Conservation (phyloP, 2,797 vertebrate species). For the Eurystomus glaucurus region DNA sequence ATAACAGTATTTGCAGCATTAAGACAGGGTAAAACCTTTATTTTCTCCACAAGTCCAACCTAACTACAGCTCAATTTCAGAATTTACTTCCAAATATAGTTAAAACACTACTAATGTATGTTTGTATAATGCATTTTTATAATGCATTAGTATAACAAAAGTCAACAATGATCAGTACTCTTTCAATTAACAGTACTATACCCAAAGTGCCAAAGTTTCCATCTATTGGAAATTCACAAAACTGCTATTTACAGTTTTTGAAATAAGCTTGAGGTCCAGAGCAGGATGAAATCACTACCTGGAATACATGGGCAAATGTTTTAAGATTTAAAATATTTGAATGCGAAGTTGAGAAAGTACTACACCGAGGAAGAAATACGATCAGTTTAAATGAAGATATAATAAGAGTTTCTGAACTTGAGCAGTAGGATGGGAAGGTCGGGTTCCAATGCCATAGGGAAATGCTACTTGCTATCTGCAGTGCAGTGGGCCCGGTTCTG, state of each 20-base stretch:
- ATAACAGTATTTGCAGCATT: neutral
- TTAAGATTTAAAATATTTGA: neutral
- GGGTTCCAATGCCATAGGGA: neutral
- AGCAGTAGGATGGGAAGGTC: neutral
- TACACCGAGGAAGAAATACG: neutral
- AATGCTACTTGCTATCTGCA: neutral
- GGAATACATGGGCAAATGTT: neutral
- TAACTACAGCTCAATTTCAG: neutral
- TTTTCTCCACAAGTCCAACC: neutral
- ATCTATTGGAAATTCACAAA: neutral
- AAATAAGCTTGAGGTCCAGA: neutral
- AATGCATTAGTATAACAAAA: neutral
- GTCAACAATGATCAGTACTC: neutral
- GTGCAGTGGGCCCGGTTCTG: neutral
- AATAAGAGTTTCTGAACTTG: neutral
- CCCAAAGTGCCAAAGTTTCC: neutral
- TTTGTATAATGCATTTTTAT: neutral
- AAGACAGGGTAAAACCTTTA: neutral
- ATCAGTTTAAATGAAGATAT: neutral
- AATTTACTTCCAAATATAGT: neutral
- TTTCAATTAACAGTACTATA: neutral
- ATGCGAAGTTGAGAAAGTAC: neutral
- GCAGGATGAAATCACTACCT: neutral
- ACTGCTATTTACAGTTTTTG: neutral
- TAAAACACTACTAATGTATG: neutral